These are phyloP conservation scores for Stenoptilia bipunctidactyla DNA, from an alignment of 2,888 invertebrate species.

Conservation along the genomic window DNA sequence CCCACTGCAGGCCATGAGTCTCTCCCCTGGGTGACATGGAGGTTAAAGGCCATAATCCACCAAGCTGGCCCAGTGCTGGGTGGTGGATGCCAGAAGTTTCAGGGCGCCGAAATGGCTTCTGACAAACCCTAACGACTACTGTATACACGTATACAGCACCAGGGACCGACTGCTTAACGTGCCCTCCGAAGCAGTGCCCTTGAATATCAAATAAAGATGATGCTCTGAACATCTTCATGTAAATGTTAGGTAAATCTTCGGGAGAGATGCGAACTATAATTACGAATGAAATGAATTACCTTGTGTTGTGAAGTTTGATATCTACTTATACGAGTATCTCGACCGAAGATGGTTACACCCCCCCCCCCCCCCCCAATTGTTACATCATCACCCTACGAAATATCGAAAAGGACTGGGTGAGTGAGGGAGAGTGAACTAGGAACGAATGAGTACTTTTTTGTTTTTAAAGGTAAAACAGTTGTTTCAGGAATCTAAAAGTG, in stretches of 20 bases:
- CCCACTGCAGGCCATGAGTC: no score
- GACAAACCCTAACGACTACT: no score
- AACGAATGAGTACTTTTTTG: no score
- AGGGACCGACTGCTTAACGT: no score
- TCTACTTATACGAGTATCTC: conserved; percentile 9
- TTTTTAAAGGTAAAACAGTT: not conserved
- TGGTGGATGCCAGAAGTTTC: no score
- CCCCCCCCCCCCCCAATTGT: conserved; percentile 1
- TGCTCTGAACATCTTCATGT: conserved; percentile 12
- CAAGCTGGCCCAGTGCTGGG: no score
- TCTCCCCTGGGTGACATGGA: no score
- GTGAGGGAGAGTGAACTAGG: no score
- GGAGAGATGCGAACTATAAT: conserved; percentile 10
- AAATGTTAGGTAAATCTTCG: conserved; percentile 10
- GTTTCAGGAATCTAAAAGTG: conserved; percentile 3
- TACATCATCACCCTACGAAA: not conserved
- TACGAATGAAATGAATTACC: conserved; percentile 13
- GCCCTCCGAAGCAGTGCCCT: not conserved
- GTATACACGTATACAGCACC: no score
- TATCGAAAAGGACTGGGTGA: not conserved
- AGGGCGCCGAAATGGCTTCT: no score
- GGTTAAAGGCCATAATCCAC: no score
- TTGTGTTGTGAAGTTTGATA: conserved; percentile 14
- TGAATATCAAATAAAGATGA: not conserved
- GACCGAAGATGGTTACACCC: conserved; percentile 10